phyloP scores from a whole-genome alignment of 2,888 invertebrate species.

The Stegophylla sp. region DNA sequence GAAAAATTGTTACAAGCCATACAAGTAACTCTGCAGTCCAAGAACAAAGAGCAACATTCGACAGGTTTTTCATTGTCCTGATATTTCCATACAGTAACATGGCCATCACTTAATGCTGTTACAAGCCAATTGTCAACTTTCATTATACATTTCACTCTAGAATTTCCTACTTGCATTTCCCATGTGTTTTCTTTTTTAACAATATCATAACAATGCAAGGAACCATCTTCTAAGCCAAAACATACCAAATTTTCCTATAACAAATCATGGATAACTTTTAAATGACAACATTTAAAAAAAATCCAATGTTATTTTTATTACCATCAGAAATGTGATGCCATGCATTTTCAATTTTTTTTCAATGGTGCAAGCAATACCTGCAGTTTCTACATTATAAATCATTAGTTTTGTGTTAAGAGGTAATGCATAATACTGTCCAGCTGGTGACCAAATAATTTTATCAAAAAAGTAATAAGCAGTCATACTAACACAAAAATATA shows the following conservation, averaged over 20 bases:
- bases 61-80: constrained; percentile 37
- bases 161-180: constrained; percentile 69
- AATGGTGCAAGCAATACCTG: constrained; percentile 68
- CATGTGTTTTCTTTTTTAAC: constrained; percentile 65
- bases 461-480: constrained; percentile 62
- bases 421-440: constrained; percentile 79
- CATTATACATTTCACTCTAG: constrained; percentile 75
- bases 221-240: constrained; percentile 79
- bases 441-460: constrained; percentile 74
- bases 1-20: constrained; percentile 41
- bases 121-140: constrained; percentile 70
- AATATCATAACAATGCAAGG: constrained; percentile 70
- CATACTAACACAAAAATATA: constrained; percentile 50
- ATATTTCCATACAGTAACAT: constrained; percentile 55
- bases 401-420: constrained; percentile 76
- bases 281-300: background rate
- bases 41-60: constrained; percentile 49
- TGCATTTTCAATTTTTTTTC: constrained; percentile 56
- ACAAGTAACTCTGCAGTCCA: constrained; percentile 59
- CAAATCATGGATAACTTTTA: constrained; percentile 18
- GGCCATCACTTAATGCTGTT: constrained; percentile 79
- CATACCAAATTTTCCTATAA: constrained; percentile 69
- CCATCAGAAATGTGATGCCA: constrained; percentile 50
- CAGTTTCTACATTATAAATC: constrained; percentile 81
- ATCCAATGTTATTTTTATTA: constrained; percentile 19